These are phyloP conservation scores for Meandrina meandrites DNA, from an alignment of 92 coral and sea anemone genomes.

Conservation along the genomic window DNA sequence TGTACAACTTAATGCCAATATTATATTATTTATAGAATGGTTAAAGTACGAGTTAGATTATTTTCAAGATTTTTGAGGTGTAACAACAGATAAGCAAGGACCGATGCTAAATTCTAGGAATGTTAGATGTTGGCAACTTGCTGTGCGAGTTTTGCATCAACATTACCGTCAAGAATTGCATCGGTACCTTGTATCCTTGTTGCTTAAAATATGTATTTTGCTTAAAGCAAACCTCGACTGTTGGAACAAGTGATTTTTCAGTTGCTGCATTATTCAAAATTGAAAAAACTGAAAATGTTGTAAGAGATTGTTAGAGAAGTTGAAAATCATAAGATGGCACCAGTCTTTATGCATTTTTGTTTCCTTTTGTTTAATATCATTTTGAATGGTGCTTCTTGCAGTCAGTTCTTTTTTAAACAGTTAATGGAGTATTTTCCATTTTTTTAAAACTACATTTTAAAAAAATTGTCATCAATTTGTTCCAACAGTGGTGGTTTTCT, in stretches of 20 bases:
- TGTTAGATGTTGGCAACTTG: constrained; percentile 11
- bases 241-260: neutral
- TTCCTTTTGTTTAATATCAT: neutral
- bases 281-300: neutral
- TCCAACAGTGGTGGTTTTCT: neutral
- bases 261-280: neutral
- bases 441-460: neutral
- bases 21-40: constrained; percentile 37
- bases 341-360: neutral
- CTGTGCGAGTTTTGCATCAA: constrained; percentile 27
- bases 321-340: neutral
- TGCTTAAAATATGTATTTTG: constrained; percentile 3
- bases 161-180: constrained; percentile 3
- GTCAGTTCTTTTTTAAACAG: too few species aligned
- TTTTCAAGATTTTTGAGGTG: constrained; percentile 10
- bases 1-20: constrained; percentile 8
- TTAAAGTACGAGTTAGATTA: constrained; percentile 26
- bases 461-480: neutral
- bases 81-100: neutral
- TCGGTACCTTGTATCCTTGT: neutral
- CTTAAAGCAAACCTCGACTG: neutral
- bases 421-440: too few species aligned
- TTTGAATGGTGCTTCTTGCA: too few species aligned
- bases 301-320: neutral
- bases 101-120: neutral